A percentile compares a stretch with the other conserved stretches of the same genome.
Conservation (phyloP, 2,797 vertebrate genomes). For the Chelon labrosus region DNA sequence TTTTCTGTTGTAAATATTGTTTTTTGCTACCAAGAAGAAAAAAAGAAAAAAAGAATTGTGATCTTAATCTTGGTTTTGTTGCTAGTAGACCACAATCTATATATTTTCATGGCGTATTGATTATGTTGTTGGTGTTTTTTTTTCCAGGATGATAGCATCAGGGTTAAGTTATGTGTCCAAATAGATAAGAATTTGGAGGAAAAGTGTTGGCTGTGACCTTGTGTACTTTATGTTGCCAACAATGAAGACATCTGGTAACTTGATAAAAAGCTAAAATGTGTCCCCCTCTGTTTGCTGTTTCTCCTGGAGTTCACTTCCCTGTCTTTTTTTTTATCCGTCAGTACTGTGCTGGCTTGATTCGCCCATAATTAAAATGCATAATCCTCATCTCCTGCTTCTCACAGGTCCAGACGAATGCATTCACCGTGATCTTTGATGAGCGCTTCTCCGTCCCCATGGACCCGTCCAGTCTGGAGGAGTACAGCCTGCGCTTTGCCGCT, state of each 20-base stretch:
- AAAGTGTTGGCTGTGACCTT: neutral
- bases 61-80: no score
- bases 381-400: neutral
- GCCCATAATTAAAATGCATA: neutral
- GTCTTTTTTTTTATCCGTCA: neutral
- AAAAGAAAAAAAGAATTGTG: neutral
- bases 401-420: constrained; percentile 93
- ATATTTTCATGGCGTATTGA: neutral
- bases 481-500: constrained; percentile 91
- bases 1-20: constrained; percentile 5
- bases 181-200: neutral
- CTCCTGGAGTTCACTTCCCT: neutral
- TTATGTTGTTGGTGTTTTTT: neutral
- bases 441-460: constrained; percentile 92
- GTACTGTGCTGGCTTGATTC: neutral
- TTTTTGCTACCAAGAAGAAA: constrained; percentile 15
- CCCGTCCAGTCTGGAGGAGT: constrained; percentile 87
- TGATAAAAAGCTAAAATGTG: neutral
- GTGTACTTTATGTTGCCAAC: neutral
- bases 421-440: constrained; percentile 93
- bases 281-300: neutral
- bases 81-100: no score
- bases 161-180: neutral
- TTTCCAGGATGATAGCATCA: neutral
- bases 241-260: neutral